Conservation (phyloP, 2,888 invertebrate genomes). For the Eulithis testata region DNA sequence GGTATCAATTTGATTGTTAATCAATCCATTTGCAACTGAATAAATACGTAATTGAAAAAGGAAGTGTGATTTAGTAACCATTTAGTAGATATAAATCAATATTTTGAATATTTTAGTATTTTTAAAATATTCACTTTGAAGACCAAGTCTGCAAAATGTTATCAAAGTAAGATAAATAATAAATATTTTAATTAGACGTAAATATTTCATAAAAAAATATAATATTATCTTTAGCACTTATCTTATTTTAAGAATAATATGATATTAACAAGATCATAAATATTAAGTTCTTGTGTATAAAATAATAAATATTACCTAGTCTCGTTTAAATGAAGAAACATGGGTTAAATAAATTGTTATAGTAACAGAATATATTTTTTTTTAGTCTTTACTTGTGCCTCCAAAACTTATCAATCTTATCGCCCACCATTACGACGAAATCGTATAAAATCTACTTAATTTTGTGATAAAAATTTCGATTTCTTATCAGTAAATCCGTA, state of each 20-base stretch:
- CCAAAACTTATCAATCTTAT: conserved; percentile 64
- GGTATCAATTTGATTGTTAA: neutral
- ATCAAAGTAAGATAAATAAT: too few relatives aligned
- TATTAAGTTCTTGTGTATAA: too few relatives aligned
- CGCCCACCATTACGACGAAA: conserved; percentile 66
- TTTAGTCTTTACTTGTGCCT: conserved; percentile 47
- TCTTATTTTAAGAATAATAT: too few relatives aligned
- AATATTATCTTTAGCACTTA: too few relatives aligned
- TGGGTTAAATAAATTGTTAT: too few relatives aligned
- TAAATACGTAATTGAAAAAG: neutral
- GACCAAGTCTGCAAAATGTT: too few relatives aligned
- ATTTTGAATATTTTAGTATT: neutral
- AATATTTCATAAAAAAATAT: too few relatives aligned
- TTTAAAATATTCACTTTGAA: too few relatives aligned
- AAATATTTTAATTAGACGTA: too few relatives aligned
- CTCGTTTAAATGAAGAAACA: too few relatives aligned
- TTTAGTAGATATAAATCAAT: neutral
- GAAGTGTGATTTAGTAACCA: neutral
- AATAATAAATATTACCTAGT: too few relatives aligned
- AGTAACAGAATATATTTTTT: neutral
- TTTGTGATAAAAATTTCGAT: conserved; percentile 76
- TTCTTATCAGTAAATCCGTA: conserved; percentile 75
- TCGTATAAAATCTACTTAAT: conserved; percentile 71
- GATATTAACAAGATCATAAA: too few relatives aligned
- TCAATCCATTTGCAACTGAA: neutral